Conservation (phyloP, 1,140 invertebrate species). For the Bilobella aurantiaca region DNA sequence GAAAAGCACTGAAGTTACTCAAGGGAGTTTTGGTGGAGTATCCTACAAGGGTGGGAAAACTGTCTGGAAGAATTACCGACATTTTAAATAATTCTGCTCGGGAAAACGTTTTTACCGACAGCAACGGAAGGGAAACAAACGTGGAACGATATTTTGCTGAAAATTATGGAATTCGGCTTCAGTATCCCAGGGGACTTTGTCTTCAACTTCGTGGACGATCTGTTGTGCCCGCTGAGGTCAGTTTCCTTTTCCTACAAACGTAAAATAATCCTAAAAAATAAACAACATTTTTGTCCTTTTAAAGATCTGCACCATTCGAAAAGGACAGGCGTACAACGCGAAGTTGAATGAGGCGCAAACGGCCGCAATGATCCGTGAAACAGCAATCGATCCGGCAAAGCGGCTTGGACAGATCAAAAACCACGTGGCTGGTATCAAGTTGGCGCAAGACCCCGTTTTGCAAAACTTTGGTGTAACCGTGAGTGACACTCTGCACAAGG, state of each 20-base stretch:
- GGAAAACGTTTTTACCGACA: not conserved
- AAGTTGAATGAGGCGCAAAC: conserved; percentile 10
- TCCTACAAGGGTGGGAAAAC: not conserved
- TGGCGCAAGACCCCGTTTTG: not conserved
- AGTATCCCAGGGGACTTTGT: not conserved
- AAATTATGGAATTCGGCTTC: not conserved
- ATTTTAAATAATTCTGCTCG: not conserved
- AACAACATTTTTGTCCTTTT: too few relatives aligned
- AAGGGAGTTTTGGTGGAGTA: not conserved
- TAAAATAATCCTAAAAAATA: too few relatives aligned
- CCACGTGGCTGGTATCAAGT: not conserved
- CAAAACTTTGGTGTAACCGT: conserved; percentile 5
- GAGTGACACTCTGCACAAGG: not conserved
- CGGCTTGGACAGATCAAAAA: not conserved
- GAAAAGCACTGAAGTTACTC: not conserved
- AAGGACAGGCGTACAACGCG: not conserved
- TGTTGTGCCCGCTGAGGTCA: conserved; percentile 11
- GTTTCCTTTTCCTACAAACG: not conserved
- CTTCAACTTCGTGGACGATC: not conserved
- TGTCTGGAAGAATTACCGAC: not conserved
- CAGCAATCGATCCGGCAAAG: not conserved
- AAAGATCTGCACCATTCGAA: conserved; percentile 1
- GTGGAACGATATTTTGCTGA: not conserved
- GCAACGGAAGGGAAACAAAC: not conserved
- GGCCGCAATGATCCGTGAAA: conserved; percentile 7